A percentile compares a stretch with the other conserved stretches of the same genome.
phyloP scores from a whole-genome alignment of 1,140 invertebrate species.

The Brachionus rubens region DNA sequence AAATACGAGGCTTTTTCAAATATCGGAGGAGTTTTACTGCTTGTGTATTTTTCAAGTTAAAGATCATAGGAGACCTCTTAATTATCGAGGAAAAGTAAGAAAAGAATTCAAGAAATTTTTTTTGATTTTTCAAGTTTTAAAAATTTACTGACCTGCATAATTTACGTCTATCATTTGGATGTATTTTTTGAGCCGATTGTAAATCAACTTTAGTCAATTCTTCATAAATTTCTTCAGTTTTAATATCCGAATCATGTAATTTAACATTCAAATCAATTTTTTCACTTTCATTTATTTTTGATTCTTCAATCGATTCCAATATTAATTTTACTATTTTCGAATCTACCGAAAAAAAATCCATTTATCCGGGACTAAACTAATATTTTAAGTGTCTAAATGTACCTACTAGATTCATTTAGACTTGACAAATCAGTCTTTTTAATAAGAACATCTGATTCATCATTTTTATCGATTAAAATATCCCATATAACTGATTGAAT shows the following conservation, averaged over 20 bases:
- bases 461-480: conserved; percentile 27
- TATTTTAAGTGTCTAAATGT: background rate
- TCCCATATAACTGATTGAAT: conserved; percentile 74
- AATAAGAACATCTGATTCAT: background rate
- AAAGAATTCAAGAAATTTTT: too few relatives aligned
- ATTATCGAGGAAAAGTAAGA: too few relatives aligned
- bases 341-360: background rate
- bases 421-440: background rate
- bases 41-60: too few relatives aligned
- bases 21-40: too few relatives aligned
- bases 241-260: conserved; percentile 32
- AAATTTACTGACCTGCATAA: conserved; percentile 4
- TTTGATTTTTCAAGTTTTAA: too few relatives aligned
- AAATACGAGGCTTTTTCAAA: too few relatives aligned
- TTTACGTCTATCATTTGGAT: conserved; percentile 44
- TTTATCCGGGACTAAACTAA: background rate
- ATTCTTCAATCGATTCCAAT: background rate
- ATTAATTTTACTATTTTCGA: conserved; percentile 13
- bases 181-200: conserved; percentile 40
- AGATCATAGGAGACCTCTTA: too few relatives aligned
- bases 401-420: background rate
- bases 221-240: conserved; percentile 30
- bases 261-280: conserved; percentile 27
- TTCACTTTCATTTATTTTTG: background rate
- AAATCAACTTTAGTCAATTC: conserved; percentile 15